These are phyloP conservation scores for Grantiella picta DNA, from an alignment of 2,113 vertebrate species.

Conservation along the genomic window DNA sequence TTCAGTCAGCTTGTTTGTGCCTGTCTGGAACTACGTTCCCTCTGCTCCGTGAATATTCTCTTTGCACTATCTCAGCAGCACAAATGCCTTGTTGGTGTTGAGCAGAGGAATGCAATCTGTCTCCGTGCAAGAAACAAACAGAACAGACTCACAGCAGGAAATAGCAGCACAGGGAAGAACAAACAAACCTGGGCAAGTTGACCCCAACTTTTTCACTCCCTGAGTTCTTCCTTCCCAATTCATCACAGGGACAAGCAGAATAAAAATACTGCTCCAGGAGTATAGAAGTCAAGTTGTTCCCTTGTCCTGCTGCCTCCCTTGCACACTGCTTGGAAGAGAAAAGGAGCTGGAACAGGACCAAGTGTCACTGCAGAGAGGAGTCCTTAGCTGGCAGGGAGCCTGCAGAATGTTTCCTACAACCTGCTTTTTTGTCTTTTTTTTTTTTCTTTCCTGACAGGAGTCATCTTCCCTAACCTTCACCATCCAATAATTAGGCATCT, in stretches of 20 bases:
- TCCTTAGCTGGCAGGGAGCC: not conserved
- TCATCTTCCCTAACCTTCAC: constrained; percentile 36
- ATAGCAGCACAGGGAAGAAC: not conserved
- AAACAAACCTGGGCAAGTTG: not conserved
- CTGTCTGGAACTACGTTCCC: not conserved
- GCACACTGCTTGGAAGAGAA: not conserved
- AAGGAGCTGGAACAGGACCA: not conserved
- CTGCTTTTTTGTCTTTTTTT: not conserved
- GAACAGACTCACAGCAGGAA: not conserved
- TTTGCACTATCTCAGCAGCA: not conserved
- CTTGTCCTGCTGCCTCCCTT: not conserved
- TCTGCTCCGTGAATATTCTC: not conserved
- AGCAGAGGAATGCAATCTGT: not conserved
- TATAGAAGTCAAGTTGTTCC: not conserved
- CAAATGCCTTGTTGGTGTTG: not conserved
- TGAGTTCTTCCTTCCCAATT: not conserved
- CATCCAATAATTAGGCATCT: constrained; percentile 41
- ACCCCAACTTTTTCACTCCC: not conserved
- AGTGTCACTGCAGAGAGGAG: not conserved
- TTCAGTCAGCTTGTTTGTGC: not conserved
- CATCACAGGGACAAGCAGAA: not conserved
- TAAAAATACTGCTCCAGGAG: not conserved
- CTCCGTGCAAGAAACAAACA: not conserved
- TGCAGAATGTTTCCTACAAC: not conserved
- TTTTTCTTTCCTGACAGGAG: not conserved